Evolutionary conservation across 2,888 invertebrate species (phyloP), one percentile per base, ranked within the genome.

Genomic region (Baccha elongata): DNA sequence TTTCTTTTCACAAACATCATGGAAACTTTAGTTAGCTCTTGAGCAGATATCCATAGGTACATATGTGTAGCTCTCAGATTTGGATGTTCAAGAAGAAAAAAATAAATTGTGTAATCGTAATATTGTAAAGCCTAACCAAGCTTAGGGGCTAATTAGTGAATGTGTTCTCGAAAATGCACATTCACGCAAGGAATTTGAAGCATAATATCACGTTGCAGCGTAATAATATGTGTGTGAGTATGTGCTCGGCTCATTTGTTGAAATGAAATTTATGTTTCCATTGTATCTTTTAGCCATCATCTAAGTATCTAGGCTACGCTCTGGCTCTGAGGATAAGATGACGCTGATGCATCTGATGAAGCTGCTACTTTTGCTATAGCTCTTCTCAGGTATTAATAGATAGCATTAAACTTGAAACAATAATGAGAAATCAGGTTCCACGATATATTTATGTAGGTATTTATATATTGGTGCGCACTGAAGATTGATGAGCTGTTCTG

Each of bases 321-420:
- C 52, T 17, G 26, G 15, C 58, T 55, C 19, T 44, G 48, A 53
- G 7, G 19, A 29, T 64, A 64, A 78, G 73, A 46, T 68, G 67
- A 37, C 17, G 62, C 13, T 40, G 64, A 46, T 81, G 71, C 65
- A 81, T 53, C 75, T 65, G 81, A 81, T 65, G 53, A 11, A 60
- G 42, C 65, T 65, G 40, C 71, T 62, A 62, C 29, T 42, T 44
- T 52, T 37, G 7, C 37, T 23, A 55, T 26, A 62, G 40, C 71
- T 62, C 60, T 8, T 13, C 42, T 44, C 26, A 26, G 23, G 40
- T 23, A 46, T 19, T 72, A n/a, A 67, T 79, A 60, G 60, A 73
- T 67, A 72, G 44, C 52, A 78, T 78, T 72, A 65, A 78, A 78
- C 78, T 78, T 73, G 75, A 71, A 76, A 71, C 58, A 76, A 76